Percentiles rank a stretch among this genome's conserved stretches.
Conservation (phyloP, 92 coral and sea anemone species). For the Zoanthus gigantus region DNA sequence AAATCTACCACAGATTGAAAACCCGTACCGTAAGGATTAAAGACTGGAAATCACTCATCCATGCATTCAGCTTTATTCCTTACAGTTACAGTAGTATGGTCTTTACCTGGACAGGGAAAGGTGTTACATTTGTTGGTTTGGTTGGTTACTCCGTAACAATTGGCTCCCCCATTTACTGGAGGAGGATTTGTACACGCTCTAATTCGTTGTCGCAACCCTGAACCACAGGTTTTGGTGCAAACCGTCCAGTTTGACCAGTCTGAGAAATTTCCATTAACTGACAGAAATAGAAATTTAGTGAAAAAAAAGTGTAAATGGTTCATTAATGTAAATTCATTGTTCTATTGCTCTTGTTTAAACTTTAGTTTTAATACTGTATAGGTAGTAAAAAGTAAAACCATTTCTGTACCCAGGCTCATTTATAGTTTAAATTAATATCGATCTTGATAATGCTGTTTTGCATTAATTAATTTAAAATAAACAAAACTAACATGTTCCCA, state of each 20-base stretch:
- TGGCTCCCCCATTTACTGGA: conserved; percentile 17
- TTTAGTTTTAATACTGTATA: too few species aligned
- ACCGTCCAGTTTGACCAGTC: conserved; percentile 41
- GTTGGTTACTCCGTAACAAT: conserved; percentile 4
- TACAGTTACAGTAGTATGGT: neutral
- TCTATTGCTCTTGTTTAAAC: neutral
- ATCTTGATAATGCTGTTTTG: too few species aligned
- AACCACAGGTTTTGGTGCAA: conserved; percentile 20
- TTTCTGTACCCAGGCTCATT: too few species aligned
- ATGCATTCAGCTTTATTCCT: neutral
- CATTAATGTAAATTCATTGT: neutral
- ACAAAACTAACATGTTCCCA: too few species aligned
- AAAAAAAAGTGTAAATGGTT: neutral
- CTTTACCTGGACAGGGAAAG: conserved; percentile 19
- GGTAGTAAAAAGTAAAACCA: too few species aligned
- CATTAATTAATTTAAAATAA: too few species aligned
- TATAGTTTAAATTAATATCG: too few species aligned
- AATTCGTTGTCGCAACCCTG: conserved; percentile 24
- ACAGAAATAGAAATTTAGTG: neutral
- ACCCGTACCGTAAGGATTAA: neutral
- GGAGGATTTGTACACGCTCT: conserved; percentile 32
- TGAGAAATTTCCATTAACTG: conserved; percentile 31
- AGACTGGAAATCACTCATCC: neutral
- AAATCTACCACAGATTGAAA: too few species aligned
- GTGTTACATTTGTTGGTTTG: conserved; percentile 9